phyloP scores from a whole-genome alignment of 2,888 invertebrate species.

The Dinocampus coccinellae region DNA sequence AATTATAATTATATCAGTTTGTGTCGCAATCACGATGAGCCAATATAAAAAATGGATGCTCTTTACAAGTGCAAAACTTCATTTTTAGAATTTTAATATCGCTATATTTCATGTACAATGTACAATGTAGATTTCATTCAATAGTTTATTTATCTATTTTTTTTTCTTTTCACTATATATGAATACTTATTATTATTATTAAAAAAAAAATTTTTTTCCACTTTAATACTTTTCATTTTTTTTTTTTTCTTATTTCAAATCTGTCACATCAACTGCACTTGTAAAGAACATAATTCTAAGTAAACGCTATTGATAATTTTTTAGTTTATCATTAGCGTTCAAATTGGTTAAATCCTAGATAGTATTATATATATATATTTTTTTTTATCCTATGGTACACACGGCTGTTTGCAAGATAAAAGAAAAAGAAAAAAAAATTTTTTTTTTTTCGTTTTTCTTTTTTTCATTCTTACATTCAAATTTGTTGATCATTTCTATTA shows the following conservation, averaged over 20 bases:
- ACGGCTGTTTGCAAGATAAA: constrained; percentile 37
- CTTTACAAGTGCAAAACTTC: constrained; percentile 50
- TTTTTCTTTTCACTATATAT: not conserved
- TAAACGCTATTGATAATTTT: constrained; percentile 37
- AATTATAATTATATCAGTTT: too few relatives aligned
- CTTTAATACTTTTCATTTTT: constrained; percentile 18
- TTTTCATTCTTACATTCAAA: constrained; percentile 2
- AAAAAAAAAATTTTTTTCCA: too few relatives aligned
- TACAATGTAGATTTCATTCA: not conserved
- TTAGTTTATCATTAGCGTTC: constrained; percentile 51
- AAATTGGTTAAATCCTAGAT: constrained; percentile 63
- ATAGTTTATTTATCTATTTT: not conserved
- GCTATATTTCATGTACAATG: constrained; percentile 2
- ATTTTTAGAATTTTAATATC: not conserved
- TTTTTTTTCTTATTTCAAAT: not conserved
- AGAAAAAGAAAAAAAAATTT: not conserved
- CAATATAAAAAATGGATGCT: constrained; percentile 45
- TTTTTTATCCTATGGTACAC: constrained; percentile 50
- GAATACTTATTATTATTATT: not conserved
- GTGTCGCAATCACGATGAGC: constrained; percentile 50
- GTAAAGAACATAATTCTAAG: constrained; percentile 34
- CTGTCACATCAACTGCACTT: constrained; percentile 20
- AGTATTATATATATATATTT: constrained; percentile 54
- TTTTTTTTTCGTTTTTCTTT: constrained; percentile 32
- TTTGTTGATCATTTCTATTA: not conserved